Evolutionary conservation across 2,888 invertebrate genomes (phyloP).

Genomic region (Argynnis bischoffii): DNA sequence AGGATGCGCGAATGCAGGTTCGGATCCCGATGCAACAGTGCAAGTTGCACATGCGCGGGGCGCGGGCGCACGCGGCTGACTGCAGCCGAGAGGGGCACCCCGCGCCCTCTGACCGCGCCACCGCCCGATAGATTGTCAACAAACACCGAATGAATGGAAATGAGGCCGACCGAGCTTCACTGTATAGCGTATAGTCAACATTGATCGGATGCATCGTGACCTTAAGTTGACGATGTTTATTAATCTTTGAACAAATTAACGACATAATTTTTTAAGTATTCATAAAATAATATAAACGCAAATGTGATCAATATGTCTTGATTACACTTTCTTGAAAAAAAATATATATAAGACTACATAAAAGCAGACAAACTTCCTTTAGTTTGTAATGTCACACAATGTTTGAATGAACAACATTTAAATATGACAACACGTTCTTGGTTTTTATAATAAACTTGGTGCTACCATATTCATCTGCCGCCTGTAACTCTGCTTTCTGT

Average conservation of each 20-base stretch:
- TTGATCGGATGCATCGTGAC: constrained; percentile 48
- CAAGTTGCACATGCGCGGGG: constrained; percentile 55
- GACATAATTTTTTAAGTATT: background rate
- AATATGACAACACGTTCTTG: no score
- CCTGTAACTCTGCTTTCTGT: no score
- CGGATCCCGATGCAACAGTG: constrained; percentile 42
- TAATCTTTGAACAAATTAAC: constrained; percentile 16
- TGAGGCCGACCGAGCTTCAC: constrained; percentile 58
- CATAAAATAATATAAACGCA: background rate
- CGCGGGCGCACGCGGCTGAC: constrained; percentile 63
- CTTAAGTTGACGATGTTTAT: constrained; percentile 37
- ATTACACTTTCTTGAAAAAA: no score
- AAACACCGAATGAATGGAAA: constrained; percentile 74
- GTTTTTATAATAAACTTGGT: no score
- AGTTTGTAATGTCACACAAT: no score
- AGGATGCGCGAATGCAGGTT: constrained; percentile 30
- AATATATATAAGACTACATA: no score
- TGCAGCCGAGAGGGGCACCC: constrained; percentile 55
- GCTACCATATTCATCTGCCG: no score
- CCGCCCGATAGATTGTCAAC: constrained; percentile 68
- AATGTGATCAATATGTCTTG: no score
- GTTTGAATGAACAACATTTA: no score
- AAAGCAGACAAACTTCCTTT: no score
- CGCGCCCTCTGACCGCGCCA: constrained; percentile 64
- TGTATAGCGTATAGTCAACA: constrained; percentile 40